Conservation (phyloP, 2,113 vertebrate genomes). For the Aptenodytes forsteri region DNA sequence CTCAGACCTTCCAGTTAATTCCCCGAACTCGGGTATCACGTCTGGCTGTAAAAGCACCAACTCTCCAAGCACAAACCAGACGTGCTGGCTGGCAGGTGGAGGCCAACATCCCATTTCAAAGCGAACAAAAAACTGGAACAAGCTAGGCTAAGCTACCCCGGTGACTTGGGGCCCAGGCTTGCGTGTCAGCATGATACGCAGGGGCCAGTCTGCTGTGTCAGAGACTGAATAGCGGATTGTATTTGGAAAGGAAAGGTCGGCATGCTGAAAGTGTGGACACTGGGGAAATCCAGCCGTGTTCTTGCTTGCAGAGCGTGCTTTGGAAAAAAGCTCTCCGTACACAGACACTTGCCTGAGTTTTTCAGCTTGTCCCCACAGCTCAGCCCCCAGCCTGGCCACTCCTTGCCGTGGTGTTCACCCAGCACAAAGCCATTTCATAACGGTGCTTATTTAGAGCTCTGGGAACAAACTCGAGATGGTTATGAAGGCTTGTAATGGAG, state of each 20-base stretch:
- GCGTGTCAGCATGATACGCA: background rate
- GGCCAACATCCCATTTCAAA: background rate
- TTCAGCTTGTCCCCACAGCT: background rate
- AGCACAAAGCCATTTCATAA: background rate
- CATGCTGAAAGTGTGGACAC: background rate
- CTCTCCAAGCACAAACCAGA: background rate
- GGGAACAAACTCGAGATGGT: background rate
- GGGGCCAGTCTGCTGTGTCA: background rate
- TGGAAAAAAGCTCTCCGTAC: background rate
- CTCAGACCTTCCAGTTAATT: background rate
- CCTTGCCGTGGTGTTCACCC: background rate
- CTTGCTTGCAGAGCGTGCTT: background rate
- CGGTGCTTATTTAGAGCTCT: background rate
- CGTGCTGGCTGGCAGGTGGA: background rate
- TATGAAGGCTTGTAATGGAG: background rate
- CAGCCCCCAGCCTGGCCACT: background rate
- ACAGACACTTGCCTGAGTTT: background rate
- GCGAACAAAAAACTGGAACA: background rate
- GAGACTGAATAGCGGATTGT: background rate
- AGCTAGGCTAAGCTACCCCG: background rate
- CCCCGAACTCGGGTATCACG: background rate
- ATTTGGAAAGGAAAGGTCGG: background rate
- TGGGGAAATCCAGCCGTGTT: background rate
- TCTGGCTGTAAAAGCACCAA: background rate
- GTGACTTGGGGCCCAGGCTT: background rate